phyloP scores from a whole-genome alignment of 1,140 invertebrate species.

The Popillia japonica region DNA sequence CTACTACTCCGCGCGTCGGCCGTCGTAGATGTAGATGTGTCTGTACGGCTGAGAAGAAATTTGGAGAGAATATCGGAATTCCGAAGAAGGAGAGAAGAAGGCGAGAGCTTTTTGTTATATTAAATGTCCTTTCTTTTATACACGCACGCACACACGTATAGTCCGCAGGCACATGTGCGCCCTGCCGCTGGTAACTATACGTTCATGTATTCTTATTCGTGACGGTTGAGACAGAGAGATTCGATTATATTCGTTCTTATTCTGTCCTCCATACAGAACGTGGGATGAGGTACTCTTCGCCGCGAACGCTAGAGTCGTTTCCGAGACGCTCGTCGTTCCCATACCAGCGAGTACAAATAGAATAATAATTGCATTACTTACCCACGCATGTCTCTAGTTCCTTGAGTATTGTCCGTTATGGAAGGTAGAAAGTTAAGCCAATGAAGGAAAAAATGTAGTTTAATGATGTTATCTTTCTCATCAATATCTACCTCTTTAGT shows the following conservation, averaged over 20 bases:
- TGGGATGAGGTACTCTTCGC: neutral
- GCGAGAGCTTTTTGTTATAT: slow-evolving; percentile 37
- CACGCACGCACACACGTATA: neutral
- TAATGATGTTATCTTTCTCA: too few species aligned
- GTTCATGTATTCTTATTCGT: slow-evolving; percentile 30
- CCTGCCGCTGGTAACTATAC: neutral
- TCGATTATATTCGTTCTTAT: slow-evolving; percentile 25
- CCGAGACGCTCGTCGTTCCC: neutral
- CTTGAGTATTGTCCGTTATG: neutral
- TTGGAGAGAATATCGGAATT: slow-evolving; percentile 45
- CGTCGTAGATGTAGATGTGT: slow-evolving; percentile 2
- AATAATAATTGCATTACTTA: slow-evolving; percentile 20
- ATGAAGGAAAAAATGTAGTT: too few species aligned
- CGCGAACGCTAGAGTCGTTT: neutral
- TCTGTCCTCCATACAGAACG: neutral
- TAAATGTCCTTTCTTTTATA: slow-evolving; percentile 39
- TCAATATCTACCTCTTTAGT: too few species aligned
- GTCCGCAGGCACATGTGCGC: neutral
- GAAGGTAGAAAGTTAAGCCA: too few species aligned
- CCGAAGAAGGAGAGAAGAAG: slow-evolving; percentile 18
- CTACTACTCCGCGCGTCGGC: neutral
- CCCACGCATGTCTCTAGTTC: neutral
- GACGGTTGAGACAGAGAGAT: slow-evolving; percentile 30
- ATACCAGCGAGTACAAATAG: neutral
- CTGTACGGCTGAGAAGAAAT: slow-evolving; percentile 46